Percentiles rank a stretch among this genome's conserved stretches.
Conservation (phyloP, 2,888 invertebrate genomes). For the Ennomos fuscantarius region DNA sequence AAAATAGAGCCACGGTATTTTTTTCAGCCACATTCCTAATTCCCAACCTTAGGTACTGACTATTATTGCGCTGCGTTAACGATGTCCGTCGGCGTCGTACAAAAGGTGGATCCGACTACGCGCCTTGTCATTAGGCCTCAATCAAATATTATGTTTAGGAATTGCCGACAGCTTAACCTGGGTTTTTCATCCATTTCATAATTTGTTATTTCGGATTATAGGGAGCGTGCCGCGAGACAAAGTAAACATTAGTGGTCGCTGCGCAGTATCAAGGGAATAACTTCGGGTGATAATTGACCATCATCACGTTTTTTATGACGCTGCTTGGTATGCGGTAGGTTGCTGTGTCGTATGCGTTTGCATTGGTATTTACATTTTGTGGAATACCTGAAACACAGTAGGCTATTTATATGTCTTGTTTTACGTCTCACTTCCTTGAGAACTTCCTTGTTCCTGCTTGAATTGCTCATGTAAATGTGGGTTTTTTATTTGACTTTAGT, state of each 20-base stretch:
- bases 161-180: constrained; percentile 83
- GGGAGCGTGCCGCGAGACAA: constrained; percentile 80
- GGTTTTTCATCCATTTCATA: constrained; percentile 82
- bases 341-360: constrained; percentile 42
- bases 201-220: constrained; percentile 83
- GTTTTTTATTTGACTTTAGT: too few species aligned
- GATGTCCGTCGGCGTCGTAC: constrained; percentile 76
- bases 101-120: constrained; percentile 77
- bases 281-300: constrained; percentile 63
- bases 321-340: constrained; percentile 51
- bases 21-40: too few species aligned
- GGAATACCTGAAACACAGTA: constrained; percentile 13
- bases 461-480: background rate
- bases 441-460: constrained; percentile 25
- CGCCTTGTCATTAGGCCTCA: constrained; percentile 84
- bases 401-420: constrained; percentile 16
- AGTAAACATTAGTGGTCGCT: constrained; percentile 72
- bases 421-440: constrained; percentile 24
- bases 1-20: too few species aligned
- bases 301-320: constrained; percentile 50
- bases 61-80: constrained; percentile 42
- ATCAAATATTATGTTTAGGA: constrained; percentile 84
- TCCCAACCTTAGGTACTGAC: constrained; percentile 13
- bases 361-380: constrained; percentile 25
- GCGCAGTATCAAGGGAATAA: constrained; percentile 51